phyloP scores from a whole-genome alignment of 1,140 invertebrate species.

The Matsumurasca onukii region DNA sequence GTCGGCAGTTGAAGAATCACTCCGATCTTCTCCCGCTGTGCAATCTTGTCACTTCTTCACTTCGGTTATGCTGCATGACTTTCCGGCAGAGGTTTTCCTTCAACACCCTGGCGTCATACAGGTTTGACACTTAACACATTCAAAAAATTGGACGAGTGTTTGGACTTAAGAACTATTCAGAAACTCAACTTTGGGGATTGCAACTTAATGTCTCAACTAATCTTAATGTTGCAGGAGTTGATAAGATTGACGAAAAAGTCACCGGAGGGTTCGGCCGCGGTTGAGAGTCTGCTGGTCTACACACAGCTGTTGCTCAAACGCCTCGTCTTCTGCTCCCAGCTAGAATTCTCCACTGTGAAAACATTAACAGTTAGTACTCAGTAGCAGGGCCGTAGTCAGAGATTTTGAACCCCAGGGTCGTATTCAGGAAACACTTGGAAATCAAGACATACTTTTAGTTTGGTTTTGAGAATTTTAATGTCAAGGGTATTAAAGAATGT shows the following conservation, averaged over 20 bases:
- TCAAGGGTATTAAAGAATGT: too few species aligned
- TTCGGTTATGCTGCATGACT: slow-evolving; percentile 65
- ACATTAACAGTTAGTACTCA: too few species aligned
- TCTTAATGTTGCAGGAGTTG: slow-evolving; percentile 32
- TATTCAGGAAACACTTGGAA: too few species aligned
- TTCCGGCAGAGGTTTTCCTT: slow-evolving; percentile 67
- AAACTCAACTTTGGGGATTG: too few species aligned
- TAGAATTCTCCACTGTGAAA: slow-evolving; percentile 4
- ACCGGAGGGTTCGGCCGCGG: neutral
- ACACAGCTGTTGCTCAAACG: slow-evolving; percentile 1
- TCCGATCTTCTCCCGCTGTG: slow-evolving; percentile 49
- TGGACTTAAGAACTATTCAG: too few species aligned
- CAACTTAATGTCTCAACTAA: too few species aligned
- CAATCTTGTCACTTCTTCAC: slow-evolving; percentile 61
- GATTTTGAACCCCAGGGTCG: too few species aligned
- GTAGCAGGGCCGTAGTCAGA: too few species aligned
- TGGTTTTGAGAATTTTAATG: too few species aligned
- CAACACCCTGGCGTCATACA: slow-evolving; percentile 61
- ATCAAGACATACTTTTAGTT: too few species aligned
- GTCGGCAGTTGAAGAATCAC: slow-evolving; percentile 55
- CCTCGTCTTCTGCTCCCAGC: slow-evolving; percentile 8
- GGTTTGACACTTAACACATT: too few species aligned
- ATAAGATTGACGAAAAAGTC: neutral
- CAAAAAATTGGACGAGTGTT: too few species aligned
- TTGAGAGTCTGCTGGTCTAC: neutral